These are phyloP conservation scores for Cyanistes caeruleus DNA, from an alignment of 2,113 vertebrate genomes.

Conservation along the genomic window DNA sequence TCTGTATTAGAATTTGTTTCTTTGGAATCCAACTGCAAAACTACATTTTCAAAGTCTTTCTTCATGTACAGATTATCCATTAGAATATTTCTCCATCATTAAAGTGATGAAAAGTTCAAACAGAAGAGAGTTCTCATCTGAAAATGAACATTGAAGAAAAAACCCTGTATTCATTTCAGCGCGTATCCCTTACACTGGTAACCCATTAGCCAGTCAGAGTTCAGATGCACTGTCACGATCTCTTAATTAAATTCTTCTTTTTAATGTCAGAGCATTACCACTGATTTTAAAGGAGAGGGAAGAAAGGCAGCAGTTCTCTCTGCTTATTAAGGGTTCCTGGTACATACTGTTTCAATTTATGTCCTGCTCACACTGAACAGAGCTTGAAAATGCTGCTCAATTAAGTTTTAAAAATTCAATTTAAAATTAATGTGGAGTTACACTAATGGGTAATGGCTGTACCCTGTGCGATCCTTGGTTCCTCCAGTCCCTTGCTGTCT, in stretches of 20 bases:
- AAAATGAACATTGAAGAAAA: background rate
- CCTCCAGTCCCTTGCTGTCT: conserved; percentile 53
- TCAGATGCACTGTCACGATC: conserved; percentile 29
- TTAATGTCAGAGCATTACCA: conserved; percentile 54
- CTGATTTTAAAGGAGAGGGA: conserved; percentile 31
- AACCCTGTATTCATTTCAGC: background rate
- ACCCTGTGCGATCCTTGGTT: background rate
- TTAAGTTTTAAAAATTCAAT: conserved; percentile 70
- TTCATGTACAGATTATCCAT: background rate
- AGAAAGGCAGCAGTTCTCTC: conserved; percentile 45
- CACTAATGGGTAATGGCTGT: conserved; percentile 64
- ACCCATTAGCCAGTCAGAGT: conserved; percentile 47
- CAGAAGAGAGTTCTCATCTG: background rate
- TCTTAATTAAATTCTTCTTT: conserved; percentile 69
- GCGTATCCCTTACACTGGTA: background rate
- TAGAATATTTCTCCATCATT: background rate
- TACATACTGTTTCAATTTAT: conserved; percentile 66
- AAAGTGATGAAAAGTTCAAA: conserved; percentile 8
- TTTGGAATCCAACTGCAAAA: background rate
- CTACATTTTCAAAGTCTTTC: background rate
- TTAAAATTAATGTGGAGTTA: conserved; percentile 69
- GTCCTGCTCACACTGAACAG: conserved; percentile 64
- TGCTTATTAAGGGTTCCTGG: conserved; percentile 51
- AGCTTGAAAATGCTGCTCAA: conserved; percentile 61
- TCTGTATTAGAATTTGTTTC: background rate